Base-by-base conservation (phyloP, 2,797 vertebrate genomes). In the Neoniphon sammara region DNA sequence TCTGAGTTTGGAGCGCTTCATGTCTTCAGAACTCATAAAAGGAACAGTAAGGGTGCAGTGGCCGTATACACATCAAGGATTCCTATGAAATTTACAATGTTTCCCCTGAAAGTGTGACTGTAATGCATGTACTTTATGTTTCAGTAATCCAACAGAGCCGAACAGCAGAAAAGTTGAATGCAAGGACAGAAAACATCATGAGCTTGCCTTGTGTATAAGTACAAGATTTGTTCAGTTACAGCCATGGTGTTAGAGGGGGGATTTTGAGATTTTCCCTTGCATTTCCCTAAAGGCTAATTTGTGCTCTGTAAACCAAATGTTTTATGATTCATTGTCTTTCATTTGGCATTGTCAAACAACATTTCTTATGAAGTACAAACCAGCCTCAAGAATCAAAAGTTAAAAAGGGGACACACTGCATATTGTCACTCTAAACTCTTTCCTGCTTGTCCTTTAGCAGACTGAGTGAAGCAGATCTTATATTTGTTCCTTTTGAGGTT, bases 21-120 rank as follows among this genome's bases (percentile, higher is more conserved):
- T 61, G 55, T 73, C 53, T 50, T 75, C 67, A 58, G 61, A 80
- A 79, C 54, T 70, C 66, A 74, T 84, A 68, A 77, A 66, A 70
- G 66, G 54, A 73, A 75, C 21, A 71, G 66, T 57, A 63, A 42
- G 36, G 36, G 27, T 58, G 65, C 53, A 63, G 70, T 9, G 25
- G 57, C n/a, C 4, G 21, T 60, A 27, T 27, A 49, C 27, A 66
- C 30, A 75, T 74, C 50, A 64, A 73, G 59, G 58, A 7, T 53
- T 67, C 54, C 27, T 2, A 20, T 47, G 31, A 85, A 84, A 78
- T 69, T 15, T 55, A 57, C 55, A n/a, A 69, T 70, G 61, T 78
- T 74, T 68, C 56, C 27, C 64, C 66, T 79, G 67, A 75, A 87
- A 83, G 54, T 59, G 21, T 21, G 61, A 39, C 50, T 60, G 31